A percentile compares a stretch with the other conserved stretches of the same genome.
phyloP scores from a whole-genome alignment of 2,113 vertebrate genomes.

The Paradoxurus hermaphroditus region DNA sequence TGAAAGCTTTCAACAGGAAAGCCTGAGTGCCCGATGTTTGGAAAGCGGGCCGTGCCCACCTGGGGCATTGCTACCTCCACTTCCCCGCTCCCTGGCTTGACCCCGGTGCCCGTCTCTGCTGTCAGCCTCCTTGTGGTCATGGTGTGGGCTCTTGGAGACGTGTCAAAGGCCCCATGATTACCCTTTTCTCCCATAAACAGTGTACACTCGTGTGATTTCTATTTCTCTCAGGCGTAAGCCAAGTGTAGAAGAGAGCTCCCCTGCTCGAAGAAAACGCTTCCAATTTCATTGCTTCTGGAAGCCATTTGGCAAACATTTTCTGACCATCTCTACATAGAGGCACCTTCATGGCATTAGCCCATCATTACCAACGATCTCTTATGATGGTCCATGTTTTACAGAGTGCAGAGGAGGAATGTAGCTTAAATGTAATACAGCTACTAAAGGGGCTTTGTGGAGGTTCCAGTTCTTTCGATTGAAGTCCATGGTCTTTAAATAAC shows the following conservation, averaged over 20 bases:
- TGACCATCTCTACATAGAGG: not conserved
- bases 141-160: not conserved
- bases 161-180: not conserved
- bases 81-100: not conserved
- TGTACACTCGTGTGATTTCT: accelerated
- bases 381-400: not conserved
- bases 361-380: not conserved
- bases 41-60: accelerated
- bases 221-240: not conserved
- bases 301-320: not conserved
- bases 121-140: not conserved
- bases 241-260: not conserved
- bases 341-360: not conserved
- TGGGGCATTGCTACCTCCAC: not conserved
- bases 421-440: not conserved
- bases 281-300: not conserved
- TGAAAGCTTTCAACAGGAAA: not conserved
- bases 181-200: not conserved
- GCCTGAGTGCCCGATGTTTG: not conserved
- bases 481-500: not conserved
- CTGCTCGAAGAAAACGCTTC: not conserved
- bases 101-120: accelerated
- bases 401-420: not conserved
- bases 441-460: not conserved
- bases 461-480: not conserved